A percentile compares a stretch with the other conserved stretches of the same genome.
Evolutionary conservation across 2,113 vertebrate genomes (phyloP).

Genomic region (Chaenogobius annularis): DNA sequence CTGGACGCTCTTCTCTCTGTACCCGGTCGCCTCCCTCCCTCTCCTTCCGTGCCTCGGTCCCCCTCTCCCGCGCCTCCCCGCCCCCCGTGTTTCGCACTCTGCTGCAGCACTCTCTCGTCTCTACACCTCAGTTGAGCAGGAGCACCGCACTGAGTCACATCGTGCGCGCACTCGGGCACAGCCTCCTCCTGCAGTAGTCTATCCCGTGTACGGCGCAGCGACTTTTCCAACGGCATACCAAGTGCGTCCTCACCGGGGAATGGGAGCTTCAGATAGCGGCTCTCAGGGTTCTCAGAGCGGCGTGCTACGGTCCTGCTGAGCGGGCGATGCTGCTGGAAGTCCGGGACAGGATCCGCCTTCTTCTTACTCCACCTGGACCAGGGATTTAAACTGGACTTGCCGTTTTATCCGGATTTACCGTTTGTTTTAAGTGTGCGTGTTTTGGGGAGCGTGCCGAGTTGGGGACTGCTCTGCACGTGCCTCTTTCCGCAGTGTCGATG

Average conservation of each 20-base stretch:
- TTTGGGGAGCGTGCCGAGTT: constrained; percentile 67
- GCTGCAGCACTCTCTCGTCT: constrained; percentile 62
- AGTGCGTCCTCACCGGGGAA: constrained; percentile 67
- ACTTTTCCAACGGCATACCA: constrained; percentile 65
- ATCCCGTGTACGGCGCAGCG: constrained; percentile 50
- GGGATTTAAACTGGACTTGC: constrained; percentile 68
- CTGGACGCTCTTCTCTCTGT: constrained; percentile 11
- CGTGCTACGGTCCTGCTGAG: constrained; percentile 64
- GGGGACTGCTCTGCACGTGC: constrained; percentile 72
- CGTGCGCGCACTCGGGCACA: constrained; percentile 43
- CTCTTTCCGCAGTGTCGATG: constrained; percentile 82
- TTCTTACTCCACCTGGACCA: constrained; percentile 31
- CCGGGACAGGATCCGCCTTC: constrained; percentile 53
- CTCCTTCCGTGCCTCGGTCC: not conserved
- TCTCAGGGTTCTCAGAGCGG: constrained; percentile 67
- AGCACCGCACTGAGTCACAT: constrained; percentile 71
- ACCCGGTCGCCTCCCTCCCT: not conserved
- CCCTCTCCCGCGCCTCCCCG: not conserved
- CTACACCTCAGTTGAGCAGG: constrained; percentile 66
- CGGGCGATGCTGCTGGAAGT: constrained; percentile 69
- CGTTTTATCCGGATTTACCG: constrained; percentile 56
- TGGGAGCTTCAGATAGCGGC: constrained; percentile 67
- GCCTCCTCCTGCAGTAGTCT: constrained; percentile 67
- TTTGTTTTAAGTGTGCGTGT: constrained; percentile 46
- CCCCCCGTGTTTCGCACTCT: constrained; percentile 57